Conservation (phyloP, 2,797 vertebrate genomes). For the Rousettus madagascariensis region DNA sequence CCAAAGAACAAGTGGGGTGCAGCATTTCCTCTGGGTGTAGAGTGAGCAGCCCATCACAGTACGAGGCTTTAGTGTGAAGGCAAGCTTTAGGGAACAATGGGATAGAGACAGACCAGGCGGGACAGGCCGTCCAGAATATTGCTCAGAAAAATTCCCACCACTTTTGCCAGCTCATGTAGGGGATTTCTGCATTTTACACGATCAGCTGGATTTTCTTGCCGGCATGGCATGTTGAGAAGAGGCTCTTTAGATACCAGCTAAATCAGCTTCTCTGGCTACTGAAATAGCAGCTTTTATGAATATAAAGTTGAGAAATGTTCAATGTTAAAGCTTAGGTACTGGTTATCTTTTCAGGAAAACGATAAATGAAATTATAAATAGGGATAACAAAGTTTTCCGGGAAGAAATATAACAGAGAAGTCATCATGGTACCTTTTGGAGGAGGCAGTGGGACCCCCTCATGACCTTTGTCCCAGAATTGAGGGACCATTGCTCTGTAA, state of each 20-base stretch:
- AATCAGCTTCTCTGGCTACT: not conserved
- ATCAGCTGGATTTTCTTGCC: not conserved
- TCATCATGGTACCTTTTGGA: not conserved
- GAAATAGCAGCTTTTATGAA: constrained; percentile 11
- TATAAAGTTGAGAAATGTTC: not conserved
- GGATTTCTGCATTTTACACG: not conserved
- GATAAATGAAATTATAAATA: not conserved
- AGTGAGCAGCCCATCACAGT: not conserved
- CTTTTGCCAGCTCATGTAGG: not conserved
- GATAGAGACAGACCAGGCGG: not conserved
- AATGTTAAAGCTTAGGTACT: not conserved
- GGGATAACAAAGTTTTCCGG: not conserved
- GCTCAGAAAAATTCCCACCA: constrained; percentile 24
- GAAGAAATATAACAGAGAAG: not conserved
- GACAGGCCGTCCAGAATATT: not conserved
- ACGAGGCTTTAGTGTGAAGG: not conserved
- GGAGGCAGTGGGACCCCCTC: not conserved
- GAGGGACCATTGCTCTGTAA: not conserved
- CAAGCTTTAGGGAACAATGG: not conserved
- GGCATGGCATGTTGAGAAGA: not conserved
- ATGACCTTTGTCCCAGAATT: not conserved
- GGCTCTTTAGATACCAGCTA: not conserved
- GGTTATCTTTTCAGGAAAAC: not conserved
- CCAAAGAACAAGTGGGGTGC: not conserved
- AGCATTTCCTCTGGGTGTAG: not conserved